These are phyloP conservation scores for Stichopus horrens DNA, from an alignment of 53 echinoderm and acorn worm species.

Conservation along the genomic window DNA sequence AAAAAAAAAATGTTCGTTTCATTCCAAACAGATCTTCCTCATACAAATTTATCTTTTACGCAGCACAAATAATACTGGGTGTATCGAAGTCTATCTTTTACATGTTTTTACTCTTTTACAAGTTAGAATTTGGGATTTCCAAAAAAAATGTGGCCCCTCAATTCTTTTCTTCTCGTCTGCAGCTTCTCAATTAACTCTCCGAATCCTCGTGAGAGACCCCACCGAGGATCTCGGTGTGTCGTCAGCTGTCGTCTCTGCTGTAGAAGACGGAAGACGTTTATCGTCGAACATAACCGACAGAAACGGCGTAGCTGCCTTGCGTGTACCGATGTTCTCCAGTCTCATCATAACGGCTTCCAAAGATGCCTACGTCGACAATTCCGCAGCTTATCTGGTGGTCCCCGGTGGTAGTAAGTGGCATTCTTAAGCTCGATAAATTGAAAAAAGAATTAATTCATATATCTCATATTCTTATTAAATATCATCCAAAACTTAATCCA, in stretches of 20 bases:
- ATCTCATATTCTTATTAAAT: too few species aligned
- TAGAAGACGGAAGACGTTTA: slow-evolving; percentile 50
- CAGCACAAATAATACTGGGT: too few species aligned
- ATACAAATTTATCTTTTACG: too few species aligned
- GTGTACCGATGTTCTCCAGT: slow-evolving; percentile 46
- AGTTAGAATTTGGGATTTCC: too few species aligned
- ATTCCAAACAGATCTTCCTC: too few species aligned
- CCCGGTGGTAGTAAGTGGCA: slow-evolving; percentile 59
- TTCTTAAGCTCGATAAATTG: not conserved
- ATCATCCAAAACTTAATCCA: too few species aligned
- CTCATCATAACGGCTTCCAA: slow-evolving; percentile 61
- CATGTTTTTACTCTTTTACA: too few species aligned
- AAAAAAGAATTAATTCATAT: not conserved
- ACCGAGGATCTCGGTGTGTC: slow-evolving; percentile 43
- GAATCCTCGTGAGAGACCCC: slow-evolving; percentile 46
- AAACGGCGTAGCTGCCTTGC: slow-evolving; percentile 57
- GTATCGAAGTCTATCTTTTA: too few species aligned
- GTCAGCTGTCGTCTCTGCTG: slow-evolving; percentile 47
- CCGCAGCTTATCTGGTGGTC: slow-evolving; percentile 47
- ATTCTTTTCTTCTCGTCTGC: not conserved
- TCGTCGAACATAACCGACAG: slow-evolving; percentile 39
- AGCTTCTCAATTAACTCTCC: slow-evolving; percentile 49
- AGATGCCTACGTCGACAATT: slow-evolving; percentile 43
- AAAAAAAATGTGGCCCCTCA: too few species aligned
- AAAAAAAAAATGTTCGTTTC: too few species aligned